Evolutionary conservation across 2,113 vertebrate genomes (phyloP).

Genomic region (Cynoglossus semilaevis): DNA sequence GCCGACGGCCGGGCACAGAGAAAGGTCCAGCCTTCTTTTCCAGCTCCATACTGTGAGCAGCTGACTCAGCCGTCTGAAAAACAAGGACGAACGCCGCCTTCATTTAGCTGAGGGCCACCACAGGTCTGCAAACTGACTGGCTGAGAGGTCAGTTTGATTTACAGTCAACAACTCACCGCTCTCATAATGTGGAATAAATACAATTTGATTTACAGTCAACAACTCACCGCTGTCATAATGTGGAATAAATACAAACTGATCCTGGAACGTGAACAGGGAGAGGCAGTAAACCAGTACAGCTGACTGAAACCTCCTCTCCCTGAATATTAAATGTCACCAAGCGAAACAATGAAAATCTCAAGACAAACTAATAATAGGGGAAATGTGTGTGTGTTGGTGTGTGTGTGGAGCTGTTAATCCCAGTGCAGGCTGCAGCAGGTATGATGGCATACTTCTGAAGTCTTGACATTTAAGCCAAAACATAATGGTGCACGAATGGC

Average conservation of each 20-base stretch:
- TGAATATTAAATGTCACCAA: too few relatives aligned
- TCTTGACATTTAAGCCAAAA: not conserved
- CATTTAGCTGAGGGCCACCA: too few relatives aligned
- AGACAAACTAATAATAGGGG: too few relatives aligned
- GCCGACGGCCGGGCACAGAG: slow-evolving; percentile 14
- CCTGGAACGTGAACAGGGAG: not conserved
- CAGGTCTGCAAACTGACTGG: too few relatives aligned
- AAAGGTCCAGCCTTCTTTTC: slow-evolving; percentile 27
- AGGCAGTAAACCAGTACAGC: too few relatives aligned
- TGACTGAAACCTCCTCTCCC: too few relatives aligned
- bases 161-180: not conserved
- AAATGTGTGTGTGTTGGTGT: not conserved
- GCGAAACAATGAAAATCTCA: too few relatives aligned
- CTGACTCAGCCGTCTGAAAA: slow-evolving; percentile 37
- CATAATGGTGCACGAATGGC: not conserved
- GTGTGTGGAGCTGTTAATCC: not conserved
- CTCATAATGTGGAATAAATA: not conserved
- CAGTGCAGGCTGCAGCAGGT: slow-evolving; percentile 15
- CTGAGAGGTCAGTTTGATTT: not conserved
- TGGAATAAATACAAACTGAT: not conserved
- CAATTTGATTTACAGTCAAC: slow-evolving; percentile 1
- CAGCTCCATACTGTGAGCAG: slow-evolving; percentile 40
- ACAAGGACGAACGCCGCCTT: slow-evolving; percentile 5
- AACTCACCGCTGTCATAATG: not conserved
- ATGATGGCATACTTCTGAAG: slow-evolving; percentile 1